Percentiles rank a stretch among this genome's conserved stretches.
Conservation (phyloP, 2,888 invertebrate species). For the Acleris literana region DNA sequence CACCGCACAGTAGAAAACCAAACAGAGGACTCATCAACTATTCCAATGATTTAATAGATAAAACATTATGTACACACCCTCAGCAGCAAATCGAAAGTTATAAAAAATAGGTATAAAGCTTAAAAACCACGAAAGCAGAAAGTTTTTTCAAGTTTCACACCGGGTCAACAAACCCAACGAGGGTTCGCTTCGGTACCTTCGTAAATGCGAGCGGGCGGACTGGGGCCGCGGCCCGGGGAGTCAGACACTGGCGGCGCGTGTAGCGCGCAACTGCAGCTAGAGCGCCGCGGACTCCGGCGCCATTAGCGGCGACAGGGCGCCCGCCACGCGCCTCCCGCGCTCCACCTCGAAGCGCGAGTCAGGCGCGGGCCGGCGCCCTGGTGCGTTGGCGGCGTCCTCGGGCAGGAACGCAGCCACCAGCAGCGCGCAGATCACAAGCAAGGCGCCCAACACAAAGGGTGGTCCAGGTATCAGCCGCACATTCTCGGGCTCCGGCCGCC, state of each 20-base stretch:
- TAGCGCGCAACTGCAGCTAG: constrained; percentile 80
- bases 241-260: constrained; percentile 77
- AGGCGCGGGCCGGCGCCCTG: constrained; percentile 80
- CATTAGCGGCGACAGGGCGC: constrained; percentile 91
- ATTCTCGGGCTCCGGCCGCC: constrained; percentile 72
- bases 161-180: constrained; percentile 56
- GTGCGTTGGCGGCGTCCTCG: constrained; percentile 80
- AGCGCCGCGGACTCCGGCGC: constrained; percentile 90
- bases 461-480: constrained; percentile 96
- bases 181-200: constrained; percentile 71
- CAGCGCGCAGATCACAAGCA: constrained; percentile 97
- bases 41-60: constrained; percentile 62
- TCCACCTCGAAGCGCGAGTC: constrained; percentile 93
- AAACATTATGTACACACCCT: constrained; percentile 67
- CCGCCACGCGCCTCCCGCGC: constrained; percentile 89
- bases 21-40: constrained; percentile 56
- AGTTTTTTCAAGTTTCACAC: constrained; percentile 54
- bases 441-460: constrained; percentile 98
- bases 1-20: constrained; percentile 44
- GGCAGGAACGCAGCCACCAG: constrained; percentile 95
- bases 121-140: constrained; percentile 63
- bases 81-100: constrained; percentile 56
- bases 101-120: constrained; percentile 75
- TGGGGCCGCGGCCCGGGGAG: constrained; percentile 49
- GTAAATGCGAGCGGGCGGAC: constrained; percentile 60